Base-by-base conservation (phyloP, 2,113 vertebrate genomes). In the Chaetodon trifascialis region DNA sequence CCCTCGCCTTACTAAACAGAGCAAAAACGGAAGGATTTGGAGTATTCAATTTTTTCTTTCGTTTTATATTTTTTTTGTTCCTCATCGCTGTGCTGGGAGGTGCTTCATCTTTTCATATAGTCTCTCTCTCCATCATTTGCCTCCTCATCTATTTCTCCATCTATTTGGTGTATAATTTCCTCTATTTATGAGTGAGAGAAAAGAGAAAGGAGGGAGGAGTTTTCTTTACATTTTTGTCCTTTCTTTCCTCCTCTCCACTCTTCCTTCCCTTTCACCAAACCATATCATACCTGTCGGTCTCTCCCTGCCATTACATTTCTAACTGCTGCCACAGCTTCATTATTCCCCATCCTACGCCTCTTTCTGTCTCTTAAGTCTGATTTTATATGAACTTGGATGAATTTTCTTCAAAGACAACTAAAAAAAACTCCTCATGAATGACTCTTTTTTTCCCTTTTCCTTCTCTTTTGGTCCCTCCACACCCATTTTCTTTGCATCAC, bases 31-130 rank as follows among this genome's bases (percentile, higher is more conserved):
- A 96, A 95, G 95, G 93, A 94, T 93, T 95, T 95, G 95, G 95
- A 95, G 92, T 96, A 95, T 96, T 95, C 92, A 91, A 94, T 94
- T 95, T 96, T 95, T 95, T 96, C 93, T 96, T 96, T 94, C 94
- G 94, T 92, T 96, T 95, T 92, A 89, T 95, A 92, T 96, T 96
- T 94, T 96, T 96, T 93, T 92, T 96, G 90, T 95, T 96, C 90
- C 95, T 96, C 91, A 96, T 96, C 88, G 94, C 94, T 71, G 93
- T 95, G 93, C 94, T 96, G 91, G 95, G 95, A 93, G 95, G 95
- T 92, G 93, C 95, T 88, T 95, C 94, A 88, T 96, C 95, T 92
- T 96, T 95, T 93, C 95, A 96, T 75, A 93, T 95, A 87, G 92
- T 95, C 77, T 95, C 94, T 88, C 94, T 96, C 68, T 95, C 95